Evolutionary conservation across 2,113 vertebrate species (phyloP), one percentile per base, ranked within the genome.

Genomic region (Haliaeetus leucogaster): DNA sequence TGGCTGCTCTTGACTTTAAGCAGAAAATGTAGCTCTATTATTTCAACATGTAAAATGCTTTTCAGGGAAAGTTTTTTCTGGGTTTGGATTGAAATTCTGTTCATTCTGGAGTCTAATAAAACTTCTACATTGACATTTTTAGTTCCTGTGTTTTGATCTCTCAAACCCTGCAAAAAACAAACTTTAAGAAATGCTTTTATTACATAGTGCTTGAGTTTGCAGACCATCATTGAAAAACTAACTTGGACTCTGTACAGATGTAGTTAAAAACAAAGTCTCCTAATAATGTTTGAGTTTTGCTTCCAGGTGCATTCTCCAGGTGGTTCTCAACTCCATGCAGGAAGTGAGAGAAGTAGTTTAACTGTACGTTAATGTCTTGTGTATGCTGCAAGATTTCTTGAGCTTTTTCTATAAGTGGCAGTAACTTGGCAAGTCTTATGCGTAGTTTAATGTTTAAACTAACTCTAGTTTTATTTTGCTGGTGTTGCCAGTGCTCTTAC

Each of bases 401-500:
- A 80, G 48, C 40, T 77, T 70, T 78, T 86, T 48, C 50, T 56
- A 86, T 47, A 72, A 76, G 17, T 36, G 76, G 19, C 80, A 71
- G 59, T 45, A 50, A 85, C 72, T 87, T 59, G 73, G 38, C 81
- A 47, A 67, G 47, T 18, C 67, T 20, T 82, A 0, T 8, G 7
- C 40, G 40, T 20, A 50, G 93, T 38, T 96, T 78, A 92, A 73
- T 74, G 56, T 91, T 95, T 93, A 86, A 82, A 40, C 32, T 45
- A 61, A 61, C 59, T 82, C 53, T 29, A 6, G 16, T 61, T 88
- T 82, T 61, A 66, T 83, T 89, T 94, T 83, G 30, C 48, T 77
- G 47, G 18, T 52, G 0, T 52, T 68, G 67, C 63, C 59, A 29
- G 16, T 70, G 52, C 42, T 89, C 17, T 74, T 50, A 30, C 0